Base-by-base conservation (phyloP, 2,797 vertebrate species). In the Sebastiscus tertius region DNA sequence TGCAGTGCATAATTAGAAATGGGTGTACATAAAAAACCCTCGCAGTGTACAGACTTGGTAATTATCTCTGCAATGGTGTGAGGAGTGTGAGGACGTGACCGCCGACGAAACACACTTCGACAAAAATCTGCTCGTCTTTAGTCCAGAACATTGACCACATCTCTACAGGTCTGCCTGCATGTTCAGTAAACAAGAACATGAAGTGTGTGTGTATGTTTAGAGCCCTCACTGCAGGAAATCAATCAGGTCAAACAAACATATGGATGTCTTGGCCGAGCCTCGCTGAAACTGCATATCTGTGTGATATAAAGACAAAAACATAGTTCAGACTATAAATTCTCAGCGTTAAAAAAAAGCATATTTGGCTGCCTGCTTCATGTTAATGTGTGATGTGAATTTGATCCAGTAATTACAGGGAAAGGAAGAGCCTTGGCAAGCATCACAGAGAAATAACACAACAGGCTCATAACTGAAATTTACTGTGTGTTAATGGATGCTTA, bases 401-500 rank as follows among this genome's bases (percentile, higher is more conserved):
- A 90, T 91, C 83, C 85, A 89, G 72, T 90, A 87, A 92, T 94
- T 91, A 88, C 87, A 87, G 81, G 82, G 73, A 80, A 68, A 88
- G 67, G 73, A 88, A 84, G 80, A 90, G 75, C 60, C 72, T 87
- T 86, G 88, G 84, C 88, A 81, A 60, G 62, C 70, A 24, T n/a
- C 60, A 54, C 58, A 82, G 67, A 84, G 81, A 86, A 90, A 84
- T 60, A 92, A 84, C 90, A 87, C 84, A 91, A 87, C 84, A 83
- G 80, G 63, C 89, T 83, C 86, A 82, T 87, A 87, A 92, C 82
- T 73, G 49, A 79, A 56, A 69, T 92, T 89, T 85, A 92, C 87
- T 89, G 87, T 75, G 90, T 94, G 91, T 90, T 94, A 93, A 93
- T 89, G 66, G 88, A 90, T 39, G 87, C 76, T 87, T 79, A 36